Percentiles rank a stretch among this genome's conserved stretches.
Conservation (phyloP, 2,888 invertebrate species). For the Villa cingulata region DNA sequence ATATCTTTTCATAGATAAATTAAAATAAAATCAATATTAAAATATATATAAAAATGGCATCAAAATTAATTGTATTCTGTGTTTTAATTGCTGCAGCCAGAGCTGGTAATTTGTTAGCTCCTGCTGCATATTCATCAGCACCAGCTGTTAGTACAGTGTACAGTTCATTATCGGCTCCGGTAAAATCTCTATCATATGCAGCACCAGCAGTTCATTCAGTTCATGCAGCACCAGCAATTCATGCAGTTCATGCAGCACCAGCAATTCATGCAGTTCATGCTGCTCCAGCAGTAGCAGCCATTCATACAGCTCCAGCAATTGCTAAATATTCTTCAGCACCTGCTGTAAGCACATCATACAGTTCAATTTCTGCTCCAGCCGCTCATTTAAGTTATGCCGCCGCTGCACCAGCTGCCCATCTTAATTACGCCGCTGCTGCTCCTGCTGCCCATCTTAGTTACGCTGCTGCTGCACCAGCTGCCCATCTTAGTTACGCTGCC, state of each 20-base stretch:
- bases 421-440: too few species aligned
- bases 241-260: constrained; percentile 9
- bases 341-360: constrained; percentile 13
- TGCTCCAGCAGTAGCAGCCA: constrained; percentile 17
- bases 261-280: constrained; percentile 16
- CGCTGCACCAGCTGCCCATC: too few species aligned
- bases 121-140: constrained; percentile 35
- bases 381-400: constrained; percentile 7
- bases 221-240: constrained; percentile 17
- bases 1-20: neutral
- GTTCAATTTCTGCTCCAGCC: constrained; percentile 14
- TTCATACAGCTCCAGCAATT: constrained; percentile 15
- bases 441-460: constrained; percentile 3
- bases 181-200: constrained; percentile 18
- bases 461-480: constrained; percentile 9
- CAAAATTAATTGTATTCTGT: constrained; percentile 42
- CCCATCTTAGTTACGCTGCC: too few species aligned
- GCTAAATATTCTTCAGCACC: constrained; percentile 13
- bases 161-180: constrained; percentile 16
- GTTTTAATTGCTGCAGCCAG: constrained; percentile 46
- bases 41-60: constrained; percentile 24
- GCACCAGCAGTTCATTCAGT: constrained; percentile 19
- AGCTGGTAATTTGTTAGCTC: constrained; percentile 43
- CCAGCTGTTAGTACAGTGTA: constrained; percentile 18
- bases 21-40: neutral